Evolutionary conservation across 2,888 invertebrate genomes (phyloP), one percentile per base, ranked within the genome.

Genomic region (Hypsopygia costalis): DNA sequence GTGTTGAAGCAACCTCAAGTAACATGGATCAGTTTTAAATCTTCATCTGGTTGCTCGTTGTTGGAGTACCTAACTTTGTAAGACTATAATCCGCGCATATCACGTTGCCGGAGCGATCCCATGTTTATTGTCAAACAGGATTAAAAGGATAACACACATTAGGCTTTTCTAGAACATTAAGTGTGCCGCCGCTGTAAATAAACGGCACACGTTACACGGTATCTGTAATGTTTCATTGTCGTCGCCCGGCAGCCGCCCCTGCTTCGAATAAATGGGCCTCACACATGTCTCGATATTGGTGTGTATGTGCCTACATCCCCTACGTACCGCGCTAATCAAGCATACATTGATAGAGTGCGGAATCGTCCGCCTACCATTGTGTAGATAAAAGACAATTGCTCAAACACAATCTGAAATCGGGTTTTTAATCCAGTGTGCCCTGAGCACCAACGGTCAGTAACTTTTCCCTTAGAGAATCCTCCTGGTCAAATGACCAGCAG

Each of bases 91-190:
- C 71, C 62, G 44, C 46, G 55, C 62, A 61, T 63, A 68, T 68
- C 60, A 59, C 62, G 55, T 58, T 44, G 48, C 58, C 53, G 37
- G 50, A 57, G 60, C 57, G 49, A 58, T 62, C 47, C 59, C 63
- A 60, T 69, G 73, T 76, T 76, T 74, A 79, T 76, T 76, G 65
- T 71, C 69, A 64, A 67, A 70, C 59, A 61, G 71, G 76, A 76
- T 78, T 75, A 72, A 69, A 68, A 69, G 71, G 70, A 70, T 73
- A 68, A 67, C 62, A 55, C 63, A 65, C 65, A 75, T 76, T 69
- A 72, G 65, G 70, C 69, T 68, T 68, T 72, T 77, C 70, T 69
- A 66, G 62, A 64, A 75, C 75, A 80, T 80, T 77, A 76, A 75
- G 70, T 69, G 59, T 49, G 57, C 63, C 65, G 57, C 64, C 52